phyloP scores from a whole-genome alignment of 1,140 invertebrate species.

The Drepana arcuata region DNA sequence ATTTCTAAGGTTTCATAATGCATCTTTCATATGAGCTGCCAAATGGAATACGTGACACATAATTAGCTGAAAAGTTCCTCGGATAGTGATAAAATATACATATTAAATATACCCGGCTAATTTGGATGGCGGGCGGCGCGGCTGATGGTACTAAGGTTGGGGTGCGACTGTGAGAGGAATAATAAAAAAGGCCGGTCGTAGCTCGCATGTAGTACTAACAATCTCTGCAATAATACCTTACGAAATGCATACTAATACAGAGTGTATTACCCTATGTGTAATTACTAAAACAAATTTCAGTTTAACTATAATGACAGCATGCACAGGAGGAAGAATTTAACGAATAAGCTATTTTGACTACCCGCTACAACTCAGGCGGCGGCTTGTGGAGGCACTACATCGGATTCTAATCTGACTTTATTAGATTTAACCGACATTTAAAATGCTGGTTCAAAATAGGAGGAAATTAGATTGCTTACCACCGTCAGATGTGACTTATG shows the following conservation, averaged over 20 bases:
- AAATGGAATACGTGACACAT: slow-evolving; percentile 16
- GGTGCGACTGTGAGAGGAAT: too few relatives aligned
- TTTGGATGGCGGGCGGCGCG: slow-evolving; percentile 16
- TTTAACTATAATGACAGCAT: neutral
- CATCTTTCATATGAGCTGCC: slow-evolving; percentile 4
- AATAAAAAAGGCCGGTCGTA: too few relatives aligned
- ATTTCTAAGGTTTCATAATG: too few relatives aligned
- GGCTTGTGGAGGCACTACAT: slow-evolving; percentile 18
- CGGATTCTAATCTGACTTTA: slow-evolving; percentile 39
- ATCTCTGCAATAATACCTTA: too few relatives aligned
- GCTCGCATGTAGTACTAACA: too few relatives aligned
- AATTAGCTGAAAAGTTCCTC: slow-evolving; percentile 23
- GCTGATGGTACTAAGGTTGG: too few relatives aligned
- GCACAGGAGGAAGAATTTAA: too few relatives aligned
- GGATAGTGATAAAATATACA: slow-evolving; percentile 27
- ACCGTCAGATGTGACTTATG: slow-evolving; percentile 17
- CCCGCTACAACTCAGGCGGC: slow-evolving; percentile 7
- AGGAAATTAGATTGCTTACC: slow-evolving; percentile 29
- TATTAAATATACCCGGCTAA: slow-evolving; percentile 23
- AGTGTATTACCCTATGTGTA: too few relatives aligned
- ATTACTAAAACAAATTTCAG: too few relatives aligned
- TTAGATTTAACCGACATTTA: slow-evolving; percentile 42
- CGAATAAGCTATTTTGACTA: too few relatives aligned
- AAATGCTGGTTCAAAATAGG: slow-evolving; percentile 29
- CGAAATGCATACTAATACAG: too few relatives aligned